These are phyloP conservation scores for Ormyrus rosae DNA, from an alignment of 2,888 invertebrate genomes.

Conservation along the genomic window DNA sequence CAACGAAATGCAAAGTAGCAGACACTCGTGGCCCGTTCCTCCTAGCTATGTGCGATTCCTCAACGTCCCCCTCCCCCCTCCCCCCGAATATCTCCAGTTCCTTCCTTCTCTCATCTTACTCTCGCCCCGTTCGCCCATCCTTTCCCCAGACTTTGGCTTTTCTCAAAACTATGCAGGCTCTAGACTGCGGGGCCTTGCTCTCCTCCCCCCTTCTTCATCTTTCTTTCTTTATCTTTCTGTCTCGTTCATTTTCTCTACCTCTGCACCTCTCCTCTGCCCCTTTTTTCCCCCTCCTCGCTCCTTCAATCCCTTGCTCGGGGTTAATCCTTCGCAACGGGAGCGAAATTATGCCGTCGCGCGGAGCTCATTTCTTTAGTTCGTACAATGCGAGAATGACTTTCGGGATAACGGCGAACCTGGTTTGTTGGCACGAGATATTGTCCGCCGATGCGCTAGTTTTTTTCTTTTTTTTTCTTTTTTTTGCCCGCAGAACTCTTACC, in stretches of 20 bases:
- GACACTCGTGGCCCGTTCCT: conserved; percentile 61
- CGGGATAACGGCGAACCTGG: neutral
- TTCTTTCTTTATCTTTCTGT: neutral
- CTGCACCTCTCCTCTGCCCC: neutral
- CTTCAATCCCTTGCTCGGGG: conserved; percentile 41
- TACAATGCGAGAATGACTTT: conserved; percentile 30
- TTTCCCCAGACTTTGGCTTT: neutral
- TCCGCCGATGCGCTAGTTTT: neutral
- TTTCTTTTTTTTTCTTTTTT: neutral
- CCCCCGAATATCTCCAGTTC: neutral
- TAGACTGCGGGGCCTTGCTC: no score
- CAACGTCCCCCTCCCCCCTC: neutral
- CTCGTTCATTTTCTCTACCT: neutral
- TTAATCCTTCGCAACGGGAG: conserved; percentile 59
- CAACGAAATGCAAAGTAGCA: conserved; percentile 68
- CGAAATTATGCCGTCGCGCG: conserved; percentile 60
- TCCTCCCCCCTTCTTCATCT: neutral
- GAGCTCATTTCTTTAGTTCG: conserved; percentile 56
- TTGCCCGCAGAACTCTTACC: neutral
- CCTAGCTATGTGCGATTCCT: conserved; percentile 25
- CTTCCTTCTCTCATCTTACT: no score
- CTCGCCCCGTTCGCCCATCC: neutral
- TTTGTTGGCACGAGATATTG: conserved; percentile 26
- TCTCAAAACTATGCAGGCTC: conserved; percentile 14
- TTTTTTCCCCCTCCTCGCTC: conserved; percentile 22